Conservation (phyloP, 2,113 vertebrate genomes). For the Bungarus multicinctus region DNA sequence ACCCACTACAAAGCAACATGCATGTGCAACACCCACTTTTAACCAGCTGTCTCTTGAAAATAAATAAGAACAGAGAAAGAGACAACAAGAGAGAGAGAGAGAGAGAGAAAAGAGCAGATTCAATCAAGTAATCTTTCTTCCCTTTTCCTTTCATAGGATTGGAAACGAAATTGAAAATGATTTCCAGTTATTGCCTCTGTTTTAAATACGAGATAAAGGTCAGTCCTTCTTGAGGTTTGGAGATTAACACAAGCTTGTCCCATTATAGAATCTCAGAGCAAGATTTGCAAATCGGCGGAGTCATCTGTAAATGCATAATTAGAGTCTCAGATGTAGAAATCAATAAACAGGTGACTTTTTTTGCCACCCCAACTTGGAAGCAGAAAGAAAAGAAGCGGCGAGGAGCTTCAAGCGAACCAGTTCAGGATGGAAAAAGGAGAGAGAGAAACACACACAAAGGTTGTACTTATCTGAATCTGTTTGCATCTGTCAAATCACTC, state of each 20-base stretch:
- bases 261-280: conserved; percentile 67
- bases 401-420: conserved; percentile 45
- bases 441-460: not conserved
- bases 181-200: conserved; percentile 77
- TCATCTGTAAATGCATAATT: conserved; percentile 71
- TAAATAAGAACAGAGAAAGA: conserved; percentile 1
- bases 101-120: conserved; percentile 48
- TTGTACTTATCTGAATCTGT: conserved; percentile 37
- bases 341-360: conserved; percentile 55
- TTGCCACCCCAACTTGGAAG: conserved; percentile 44
- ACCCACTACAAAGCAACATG: conserved; percentile 64
- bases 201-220: conserved; percentile 82
- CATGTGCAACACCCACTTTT: conserved; percentile 64
- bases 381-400: conserved; percentile 22
- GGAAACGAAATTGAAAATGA: conserved; percentile 86
- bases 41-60: conserved; percentile 46
- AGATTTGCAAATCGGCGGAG: conserved; percentile 56
- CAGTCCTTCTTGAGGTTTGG: conserved; percentile 53
- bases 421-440: not conserved
- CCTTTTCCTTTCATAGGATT: conserved; percentile 73
- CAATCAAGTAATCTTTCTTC: conserved; percentile 72
- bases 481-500: conserved; percentile 28
- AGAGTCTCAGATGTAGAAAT: conserved; percentile 60
- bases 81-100: too few species aligned
- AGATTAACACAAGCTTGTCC: conserved; percentile 66